phyloP scores from a whole-genome alignment of 2,888 invertebrate species.

The Spilosoma lubricipeda region DNA sequence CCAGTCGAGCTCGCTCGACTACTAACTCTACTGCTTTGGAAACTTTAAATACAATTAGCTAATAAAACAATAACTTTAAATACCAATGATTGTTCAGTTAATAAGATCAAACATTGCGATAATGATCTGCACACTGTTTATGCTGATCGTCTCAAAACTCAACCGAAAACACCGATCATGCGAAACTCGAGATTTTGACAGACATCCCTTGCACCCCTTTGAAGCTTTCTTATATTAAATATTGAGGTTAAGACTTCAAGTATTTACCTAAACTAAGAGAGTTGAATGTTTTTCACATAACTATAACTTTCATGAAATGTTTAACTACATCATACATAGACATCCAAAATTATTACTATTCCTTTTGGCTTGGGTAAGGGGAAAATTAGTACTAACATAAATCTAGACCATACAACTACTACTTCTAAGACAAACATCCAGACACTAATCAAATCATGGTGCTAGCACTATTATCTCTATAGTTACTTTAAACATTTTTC shows the following conservation, averaged over 20 bases:
- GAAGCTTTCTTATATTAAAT: neutral
- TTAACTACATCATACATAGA: too few species aligned
- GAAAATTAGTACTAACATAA: too few species aligned
- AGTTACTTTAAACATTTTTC: too few species aligned
- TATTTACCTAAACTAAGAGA: neutral
- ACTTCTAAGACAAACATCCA: too few species aligned
- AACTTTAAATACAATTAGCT: neutral
- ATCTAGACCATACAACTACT: too few species aligned
- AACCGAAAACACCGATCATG: neutral
- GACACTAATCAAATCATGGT: too few species aligned
- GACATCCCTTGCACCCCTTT: neutral
- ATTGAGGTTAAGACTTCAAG: neutral
- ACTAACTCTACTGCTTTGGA: too few species aligned
- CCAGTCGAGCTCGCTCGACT: too few species aligned
- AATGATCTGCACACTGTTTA: neutral
- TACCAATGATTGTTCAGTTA: neutral
- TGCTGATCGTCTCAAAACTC: slow-evolving; percentile 1
- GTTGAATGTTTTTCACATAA: neutral
- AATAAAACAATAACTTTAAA: neutral
- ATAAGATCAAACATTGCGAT: neutral
- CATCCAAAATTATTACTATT: too few species aligned
- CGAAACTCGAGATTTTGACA: neutral
- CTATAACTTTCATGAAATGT: too few species aligned
- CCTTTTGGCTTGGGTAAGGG: too few species aligned
- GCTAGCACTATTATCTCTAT: too few species aligned